Conservation (phyloP, 1,140 invertebrate genomes). For the Dreissena rostriformis region DNA sequence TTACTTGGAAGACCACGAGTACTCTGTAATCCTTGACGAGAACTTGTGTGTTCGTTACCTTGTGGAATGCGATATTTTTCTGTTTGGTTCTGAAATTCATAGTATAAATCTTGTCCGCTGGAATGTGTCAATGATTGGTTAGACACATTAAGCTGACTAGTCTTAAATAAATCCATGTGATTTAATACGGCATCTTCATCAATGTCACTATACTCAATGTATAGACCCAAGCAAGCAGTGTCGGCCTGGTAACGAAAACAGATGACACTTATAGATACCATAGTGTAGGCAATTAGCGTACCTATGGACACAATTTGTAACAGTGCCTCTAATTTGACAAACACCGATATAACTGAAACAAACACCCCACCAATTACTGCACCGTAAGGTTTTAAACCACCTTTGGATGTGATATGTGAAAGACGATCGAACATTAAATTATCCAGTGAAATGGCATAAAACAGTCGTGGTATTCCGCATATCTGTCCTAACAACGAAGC, state of each 20-base stretch:
- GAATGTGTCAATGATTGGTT: no score
- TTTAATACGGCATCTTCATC: no score
- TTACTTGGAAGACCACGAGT: no score
- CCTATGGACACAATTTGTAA: conserved; percentile 96
- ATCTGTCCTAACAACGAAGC: conserved; percentile 91
- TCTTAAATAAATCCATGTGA: no score
- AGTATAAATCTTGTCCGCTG: no score
- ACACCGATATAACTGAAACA: conserved; percentile 86
- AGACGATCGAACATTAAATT: conserved; percentile 92
- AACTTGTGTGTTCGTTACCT: no score
- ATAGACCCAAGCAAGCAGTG: conserved; percentile 62
- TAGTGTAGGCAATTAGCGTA: conserved; percentile 92
- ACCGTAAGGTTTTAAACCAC: conserved; percentile 87
- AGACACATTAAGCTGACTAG: no score
- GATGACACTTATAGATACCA: conserved; percentile 92
- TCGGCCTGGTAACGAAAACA: conserved; percentile 83
- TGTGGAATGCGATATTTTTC: no score
- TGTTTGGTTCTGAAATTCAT: no score
- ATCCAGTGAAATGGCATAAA: conserved; percentile 96
- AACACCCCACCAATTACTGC: conserved; percentile 89
- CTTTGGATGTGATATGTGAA: conserved; percentile 79
- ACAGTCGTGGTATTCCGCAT: conserved; percentile 96
- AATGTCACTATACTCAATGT: conserved; percentile 72
- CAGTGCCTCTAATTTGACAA: conserved; percentile 91
- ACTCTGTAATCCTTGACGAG: no score